These are phyloP conservation scores for Pygmarrhopalites habei DNA, from an alignment of 1,140 invertebrate species.

Conservation along the genomic window DNA sequence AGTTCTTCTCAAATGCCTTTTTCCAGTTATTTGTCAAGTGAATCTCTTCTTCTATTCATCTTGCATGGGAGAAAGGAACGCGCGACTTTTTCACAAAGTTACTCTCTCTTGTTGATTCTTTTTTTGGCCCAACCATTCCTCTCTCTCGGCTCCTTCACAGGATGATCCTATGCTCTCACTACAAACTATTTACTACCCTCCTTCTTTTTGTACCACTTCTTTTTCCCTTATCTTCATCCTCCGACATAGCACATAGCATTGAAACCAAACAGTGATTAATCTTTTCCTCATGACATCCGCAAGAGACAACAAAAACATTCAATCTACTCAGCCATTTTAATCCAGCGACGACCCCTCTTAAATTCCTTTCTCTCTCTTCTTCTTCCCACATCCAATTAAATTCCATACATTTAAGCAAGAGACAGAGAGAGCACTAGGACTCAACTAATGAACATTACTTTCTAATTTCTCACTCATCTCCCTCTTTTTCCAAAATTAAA, in stretches of 20 bases:
- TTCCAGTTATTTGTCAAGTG: constrained; percentile 21
- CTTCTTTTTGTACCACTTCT: too few species aligned
- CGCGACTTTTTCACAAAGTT: constrained; percentile 4
- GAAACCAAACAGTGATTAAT: constrained; percentile 4
- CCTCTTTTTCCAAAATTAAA: too few species aligned
- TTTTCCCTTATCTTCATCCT: too few species aligned
- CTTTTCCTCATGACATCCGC: not conserved
- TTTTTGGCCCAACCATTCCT: too few species aligned
- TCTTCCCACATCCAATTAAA: constrained; percentile 1
- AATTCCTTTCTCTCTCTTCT: constrained; percentile 6
- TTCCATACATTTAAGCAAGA: too few species aligned
- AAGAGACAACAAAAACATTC: constrained; percentile 7
- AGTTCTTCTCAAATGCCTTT: not conserved
- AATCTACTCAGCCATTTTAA: constrained; percentile 6
- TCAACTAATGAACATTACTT: too few species aligned
- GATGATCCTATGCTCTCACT: too few species aligned
- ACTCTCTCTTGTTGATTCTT: too few species aligned
- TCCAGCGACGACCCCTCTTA: not conserved
- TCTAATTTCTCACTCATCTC: too few species aligned
- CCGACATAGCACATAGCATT: constrained; percentile 7
- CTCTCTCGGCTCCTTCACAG: too few species aligned
- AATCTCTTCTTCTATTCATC: constrained; percentile 20
- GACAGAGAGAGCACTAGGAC: too few species aligned
- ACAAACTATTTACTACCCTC: too few species aligned
- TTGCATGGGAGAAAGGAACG: constrained; percentile 17